Base-by-base conservation (phyloP, 2,113 vertebrate genomes). In the Halichoerus grypus region DNA sequence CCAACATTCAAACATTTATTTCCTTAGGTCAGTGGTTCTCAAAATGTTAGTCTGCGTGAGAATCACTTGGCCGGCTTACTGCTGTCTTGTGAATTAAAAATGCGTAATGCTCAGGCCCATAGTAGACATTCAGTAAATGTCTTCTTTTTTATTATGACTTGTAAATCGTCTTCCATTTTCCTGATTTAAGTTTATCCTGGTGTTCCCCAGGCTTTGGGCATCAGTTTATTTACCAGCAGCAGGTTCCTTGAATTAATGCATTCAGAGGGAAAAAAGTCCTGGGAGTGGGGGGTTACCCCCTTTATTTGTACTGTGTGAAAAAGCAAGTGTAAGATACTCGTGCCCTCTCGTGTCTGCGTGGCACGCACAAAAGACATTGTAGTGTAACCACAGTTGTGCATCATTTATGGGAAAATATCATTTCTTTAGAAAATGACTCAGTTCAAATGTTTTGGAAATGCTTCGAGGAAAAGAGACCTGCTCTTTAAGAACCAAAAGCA, bases 11-110 rank as follows among this genome's bases (percentile, higher is more conserved):
- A 89, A 92, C 63, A 76, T 63, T 19, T 69, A 57, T 92, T 95
- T 93, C 8, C 91, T 86, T 93, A 86, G 49, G 74, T n/a, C 63
- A 67, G 33, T 82, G 89, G 59, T 83, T 88, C 51, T 84, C 84
- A 83, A 76, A 76, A 55, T 16, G 11, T 79, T 24, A 18, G 12
- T 61, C 59, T 79, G 31, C 22, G 4, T 46, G 71, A 72, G 39
- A 95, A 46, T 53, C 61, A 33, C 53, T 24, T 8, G 69, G 61
- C 85, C 13, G 16, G 4, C 15, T 84, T 94, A 57, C n/a, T 72
- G 22, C 14, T 77, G 42, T 81, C 15, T 77, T n/a, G 42, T 53
- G 51, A 77, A 65, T 89, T 72, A 74, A 76, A 91, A 83, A 86
- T 36, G 14, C 18, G 10, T 26, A 7, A 82, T 89, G 61, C 4